Evolutionary conservation across 1,140 invertebrate genomes (phyloP), one percentile per base, ranked within the genome.

Genomic region (Leptopilina boulardi): DNA sequence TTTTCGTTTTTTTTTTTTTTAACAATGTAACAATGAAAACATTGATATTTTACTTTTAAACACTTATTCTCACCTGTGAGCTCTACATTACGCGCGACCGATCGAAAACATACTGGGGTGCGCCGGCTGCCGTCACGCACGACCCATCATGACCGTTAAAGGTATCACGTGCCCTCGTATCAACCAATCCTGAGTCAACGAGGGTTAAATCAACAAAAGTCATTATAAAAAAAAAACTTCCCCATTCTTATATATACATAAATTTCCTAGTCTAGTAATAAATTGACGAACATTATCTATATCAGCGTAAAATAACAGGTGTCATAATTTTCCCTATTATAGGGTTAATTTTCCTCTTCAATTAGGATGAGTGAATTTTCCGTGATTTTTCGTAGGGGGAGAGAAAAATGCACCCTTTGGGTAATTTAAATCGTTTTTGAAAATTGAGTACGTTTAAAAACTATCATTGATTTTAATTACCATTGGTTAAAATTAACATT

Each of bases 41-140:
- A 56, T 23, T 56, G 23, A 19, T 21, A 9, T 56, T 23, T 56
- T 19, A 66, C n/a, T 66, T 15, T 15, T 34, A 30, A 5, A 6
- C 59, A 30, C 23, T 66, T 23, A n/a, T 30, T 11, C 56, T 26
- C 56, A 21, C 13, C 23, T 59, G n/a, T n/a, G 56, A 13, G 42
- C 13, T 44, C 66, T 54, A 76, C 70, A 76, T 72, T 44, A 76
- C 75, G 19, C 70, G 47, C 42, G 44, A 51, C 75, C 42, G 70
- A 72, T 76, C 44, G 70, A 76, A 34, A 59, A 76, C 34, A 77
- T 42, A 77, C 70, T 73, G 76, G 56, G 71, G 75, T 59, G 70
- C 70, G 59, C 76, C 56, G 76, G 51, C 34, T 30, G 77, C 70
- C 75, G 80, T 82, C 81, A 82, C 82, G 79, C 83, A 82, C 78